Conservation (phyloP, 2,888 invertebrate species). For the Selenia dentaria region DNA sequence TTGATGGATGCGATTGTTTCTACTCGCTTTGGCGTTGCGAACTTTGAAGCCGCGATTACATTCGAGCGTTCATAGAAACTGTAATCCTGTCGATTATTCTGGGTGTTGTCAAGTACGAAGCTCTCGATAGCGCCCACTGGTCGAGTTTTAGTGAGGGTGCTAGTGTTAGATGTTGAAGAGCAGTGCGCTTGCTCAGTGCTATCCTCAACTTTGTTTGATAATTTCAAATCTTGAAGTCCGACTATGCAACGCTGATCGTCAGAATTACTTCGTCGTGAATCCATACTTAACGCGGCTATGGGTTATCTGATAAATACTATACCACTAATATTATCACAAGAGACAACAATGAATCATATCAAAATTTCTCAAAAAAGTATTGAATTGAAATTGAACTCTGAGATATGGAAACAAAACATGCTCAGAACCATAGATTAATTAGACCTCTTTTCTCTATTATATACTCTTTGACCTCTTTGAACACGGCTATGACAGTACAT, state of each 20-base stretch:
- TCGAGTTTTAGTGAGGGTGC: constrained; percentile 75
- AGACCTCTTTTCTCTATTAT: too few species aligned
- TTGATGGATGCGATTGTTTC: constrained; percentile 84
- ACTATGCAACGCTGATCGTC: constrained; percentile 77
- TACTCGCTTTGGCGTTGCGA: constrained; percentile 90
- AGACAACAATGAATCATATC: constrained; percentile 59
- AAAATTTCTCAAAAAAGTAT: constrained; percentile 37
- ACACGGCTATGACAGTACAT: too few species aligned
- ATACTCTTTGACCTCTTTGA: too few species aligned
- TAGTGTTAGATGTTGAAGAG: constrained; percentile 64
- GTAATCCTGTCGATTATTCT: constrained; percentile 74
- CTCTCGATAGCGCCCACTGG: constrained; percentile 87
- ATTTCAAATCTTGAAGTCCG: constrained; percentile 80
- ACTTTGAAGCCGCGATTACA: constrained; percentile 91
- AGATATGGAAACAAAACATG: constrained; percentile 34
- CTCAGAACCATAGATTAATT: too few species aligned
- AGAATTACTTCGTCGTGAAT: constrained; percentile 69
- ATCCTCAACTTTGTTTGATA: constrained; percentile 78
- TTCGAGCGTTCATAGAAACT: constrained; percentile 88
- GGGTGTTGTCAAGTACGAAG: constrained; percentile 84
- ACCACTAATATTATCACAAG: constrained; percentile 27
- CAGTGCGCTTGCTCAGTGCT: constrained; percentile 81
- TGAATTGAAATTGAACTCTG: constrained; percentile 34
- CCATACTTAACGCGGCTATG: constrained; percentile 47
- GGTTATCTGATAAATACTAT: neutral